Base-by-base conservation (phyloP, 2,113 vertebrate species). In the Coreoperca whiteheadi region DNA sequence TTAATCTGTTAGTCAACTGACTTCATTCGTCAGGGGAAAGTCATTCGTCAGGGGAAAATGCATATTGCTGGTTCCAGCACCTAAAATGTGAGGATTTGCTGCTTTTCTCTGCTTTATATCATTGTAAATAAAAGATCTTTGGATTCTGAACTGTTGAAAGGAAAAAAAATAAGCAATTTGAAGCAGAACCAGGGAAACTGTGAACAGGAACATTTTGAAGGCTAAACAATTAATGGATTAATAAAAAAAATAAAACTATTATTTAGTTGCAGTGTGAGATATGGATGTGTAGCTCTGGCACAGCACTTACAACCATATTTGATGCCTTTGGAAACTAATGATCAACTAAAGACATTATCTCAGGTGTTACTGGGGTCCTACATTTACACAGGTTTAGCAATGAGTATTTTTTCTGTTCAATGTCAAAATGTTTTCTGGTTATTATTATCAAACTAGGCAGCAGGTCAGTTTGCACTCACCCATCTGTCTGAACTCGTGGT, bases 401-500 rank as follows among this genome's bases (percentile, higher is more conserved):
- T 15, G 28, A 23, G 21, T 53, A 3, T 10, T 4, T 39, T 50
- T 69, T 25, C 43, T 14, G 21, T 34, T 34, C 4, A 10, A 9
- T 8, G 6, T 68, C 61, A 50, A 34, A 48, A 8, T 57, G 43
- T 72, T 68, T 48, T n/a, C 12, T 61, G 59, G 32, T 14, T 37
- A 12, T 54, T 66, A n/a, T 53, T 14, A 37, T 68, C 12, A 41
- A 60, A 61, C 43, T 28, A 53, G 57, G 32, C 57, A 41, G 57
- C 0, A 3, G 7, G 15, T 76, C 25, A 30, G 8, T 41, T 16
- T 20, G 18, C 23, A 66, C 92, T 91, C 94, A 99, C 98, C 97
- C 96, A 99, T 96, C 89, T 97, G 96, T 93, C 95, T 98, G 81
- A 99, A 97, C 93, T 99, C 97, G 1, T 94, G 93, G 90, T 99